Percentiles rank a stretch among this genome's conserved stretches.
Conservation (phyloP, 92 coral and sea anemone species). For the Palythoa grandiflora region DNA sequence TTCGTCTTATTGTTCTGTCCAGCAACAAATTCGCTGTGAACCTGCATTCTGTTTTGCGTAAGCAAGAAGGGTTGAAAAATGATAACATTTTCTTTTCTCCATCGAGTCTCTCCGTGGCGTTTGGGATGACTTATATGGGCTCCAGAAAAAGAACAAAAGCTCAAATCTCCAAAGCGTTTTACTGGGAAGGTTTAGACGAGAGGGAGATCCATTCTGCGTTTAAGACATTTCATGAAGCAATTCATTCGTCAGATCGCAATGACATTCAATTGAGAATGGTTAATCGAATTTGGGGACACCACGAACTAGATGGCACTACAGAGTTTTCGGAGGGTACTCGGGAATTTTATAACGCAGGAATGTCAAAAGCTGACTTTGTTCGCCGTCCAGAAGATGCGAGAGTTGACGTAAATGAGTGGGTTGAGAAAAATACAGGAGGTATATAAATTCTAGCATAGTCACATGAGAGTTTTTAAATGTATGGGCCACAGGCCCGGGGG, state of each 20-base stretch:
- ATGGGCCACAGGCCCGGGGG: too few species aligned
- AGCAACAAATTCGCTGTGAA: constrained; percentile 30
- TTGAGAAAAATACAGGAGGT: constrained; percentile 78
- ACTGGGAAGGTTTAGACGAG: constrained; percentile 69
- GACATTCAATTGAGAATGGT: constrained; percentile 75
- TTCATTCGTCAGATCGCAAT: constrained; percentile 54
- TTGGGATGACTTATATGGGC: constrained; percentile 89
- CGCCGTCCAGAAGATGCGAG: constrained; percentile 71
- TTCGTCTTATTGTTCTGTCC: constrained; percentile 14
- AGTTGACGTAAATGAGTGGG: constrained; percentile 87
- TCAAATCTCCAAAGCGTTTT: constrained; percentile 74
- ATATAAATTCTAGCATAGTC: neutral
- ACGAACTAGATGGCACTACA: constrained; percentile 55
- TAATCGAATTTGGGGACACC: constrained; percentile 89
- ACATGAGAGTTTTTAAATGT: neutral
- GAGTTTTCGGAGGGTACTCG: constrained; percentile 65
- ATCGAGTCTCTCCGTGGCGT: constrained; percentile 78
- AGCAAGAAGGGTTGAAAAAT: constrained; percentile 27
- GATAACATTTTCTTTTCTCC: constrained; percentile 87
- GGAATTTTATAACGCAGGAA: constrained; percentile 68
- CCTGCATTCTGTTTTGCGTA: constrained; percentile 32
- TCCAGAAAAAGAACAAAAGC: constrained; percentile 77
- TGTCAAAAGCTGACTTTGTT: constrained; percentile 79
- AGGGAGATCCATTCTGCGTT: constrained; percentile 75
- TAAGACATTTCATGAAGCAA: constrained; percentile 80